A percentile compares a stretch with the other conserved stretches of the same genome.
These are phyloP conservation scores for Pangasius sanitwongsei DNA, from an alignment of 2,797 vertebrate genomes.

Conservation along the genomic window DNA sequence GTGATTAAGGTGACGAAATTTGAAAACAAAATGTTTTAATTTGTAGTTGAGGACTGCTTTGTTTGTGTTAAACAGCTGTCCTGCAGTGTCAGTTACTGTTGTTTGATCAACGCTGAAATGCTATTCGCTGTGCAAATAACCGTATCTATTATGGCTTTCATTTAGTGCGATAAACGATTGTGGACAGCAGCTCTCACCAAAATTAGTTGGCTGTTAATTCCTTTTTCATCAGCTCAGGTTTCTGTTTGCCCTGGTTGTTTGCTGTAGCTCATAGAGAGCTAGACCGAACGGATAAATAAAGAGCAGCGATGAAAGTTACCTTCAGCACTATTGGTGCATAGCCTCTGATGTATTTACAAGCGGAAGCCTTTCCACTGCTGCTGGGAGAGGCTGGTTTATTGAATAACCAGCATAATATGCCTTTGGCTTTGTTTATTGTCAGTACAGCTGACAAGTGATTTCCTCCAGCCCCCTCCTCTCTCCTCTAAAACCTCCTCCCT, in stretches of 20 bases:
- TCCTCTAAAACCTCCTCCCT: slow-evolving; percentile 52
- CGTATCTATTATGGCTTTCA: slow-evolving; percentile 36
- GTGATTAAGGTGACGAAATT: slow-evolving; percentile 12
- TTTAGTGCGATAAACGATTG: slow-evolving; percentile 24
- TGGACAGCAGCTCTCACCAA: slow-evolving; percentile 37
- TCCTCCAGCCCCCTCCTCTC: slow-evolving; percentile 45
- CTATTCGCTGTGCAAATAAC: slow-evolving; percentile 11
- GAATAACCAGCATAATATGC: slow-evolving; percentile 52
- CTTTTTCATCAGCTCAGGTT: slow-evolving; percentile 18
- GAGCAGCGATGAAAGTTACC: slow-evolving; percentile 29
- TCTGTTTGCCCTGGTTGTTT: slow-evolving; percentile 27
- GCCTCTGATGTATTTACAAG: slow-evolving; percentile 40
- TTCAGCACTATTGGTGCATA: not conserved
- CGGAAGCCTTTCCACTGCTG: slow-evolving; percentile 54
- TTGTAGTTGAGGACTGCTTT: not conserved
- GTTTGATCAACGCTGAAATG: slow-evolving; percentile 30
- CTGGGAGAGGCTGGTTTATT: slow-evolving; percentile 55
- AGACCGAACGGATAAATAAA: slow-evolving; percentile 2
- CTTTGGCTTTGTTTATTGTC: slow-evolving; percentile 40
- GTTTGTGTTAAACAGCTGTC: slow-evolving; percentile 13
- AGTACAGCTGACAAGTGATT: slow-evolving; percentile 68
- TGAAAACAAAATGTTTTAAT: slow-evolving; percentile 12
- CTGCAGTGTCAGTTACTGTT: slow-evolving; percentile 7
- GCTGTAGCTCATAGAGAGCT: not conserved
- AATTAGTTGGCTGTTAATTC: slow-evolving; percentile 29